Conservation (phyloP, 2,888 invertebrate genomes). For the Sclerodermus sp. region DNA sequence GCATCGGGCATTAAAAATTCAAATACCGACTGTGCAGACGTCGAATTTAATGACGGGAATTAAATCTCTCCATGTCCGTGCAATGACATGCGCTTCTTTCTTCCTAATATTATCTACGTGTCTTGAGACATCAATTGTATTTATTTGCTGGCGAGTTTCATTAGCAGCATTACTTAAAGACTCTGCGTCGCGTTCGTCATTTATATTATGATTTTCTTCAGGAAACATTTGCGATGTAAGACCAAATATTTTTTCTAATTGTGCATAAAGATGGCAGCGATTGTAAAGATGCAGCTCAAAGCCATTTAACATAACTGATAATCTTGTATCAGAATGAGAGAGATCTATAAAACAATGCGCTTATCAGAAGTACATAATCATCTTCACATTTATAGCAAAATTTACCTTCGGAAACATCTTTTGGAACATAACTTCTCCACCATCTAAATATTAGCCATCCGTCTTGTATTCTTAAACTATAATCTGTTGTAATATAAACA, state of each 20-base stretch:
- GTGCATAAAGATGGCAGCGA: slow-evolving; percentile 82
- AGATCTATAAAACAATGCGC: slow-evolving; percentile 83
- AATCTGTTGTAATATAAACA: slow-evolving; percentile 91
- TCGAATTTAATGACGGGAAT: slow-evolving; percentile 96
- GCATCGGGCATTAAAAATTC: not conserved
- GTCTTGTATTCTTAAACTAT: slow-evolving; percentile 89
- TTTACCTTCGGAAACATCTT: slow-evolving; percentile 91
- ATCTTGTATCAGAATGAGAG: slow-evolving; percentile 90
- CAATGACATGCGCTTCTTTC: slow-evolving; percentile 78
- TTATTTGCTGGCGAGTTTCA: slow-evolving; percentile 47
- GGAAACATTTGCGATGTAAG: slow-evolving; percentile 77
- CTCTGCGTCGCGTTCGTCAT: slow-evolving; percentile 45
- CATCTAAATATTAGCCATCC: slow-evolving; percentile 97
- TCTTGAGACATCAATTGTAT: slow-evolving; percentile 50
- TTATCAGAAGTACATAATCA: not conserved
- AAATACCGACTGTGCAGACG: slow-evolving; percentile 75
- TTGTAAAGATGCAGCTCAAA: slow-evolving; percentile 96
- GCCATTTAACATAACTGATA: slow-evolving; percentile 89
- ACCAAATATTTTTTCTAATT: slow-evolving; percentile 86
- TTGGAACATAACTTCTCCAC: slow-evolving; percentile 95
- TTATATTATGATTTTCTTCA: slow-evolving; percentile 58
- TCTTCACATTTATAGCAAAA: not conserved
- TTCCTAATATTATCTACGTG: slow-evolving; percentile 58
- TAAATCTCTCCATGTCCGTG: slow-evolving; percentile 91
- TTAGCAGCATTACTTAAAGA: slow-evolving; percentile 42